phyloP scores from a whole-genome alignment of 2,797 vertebrate genomes.

The Sparidentex hasta region DNA sequence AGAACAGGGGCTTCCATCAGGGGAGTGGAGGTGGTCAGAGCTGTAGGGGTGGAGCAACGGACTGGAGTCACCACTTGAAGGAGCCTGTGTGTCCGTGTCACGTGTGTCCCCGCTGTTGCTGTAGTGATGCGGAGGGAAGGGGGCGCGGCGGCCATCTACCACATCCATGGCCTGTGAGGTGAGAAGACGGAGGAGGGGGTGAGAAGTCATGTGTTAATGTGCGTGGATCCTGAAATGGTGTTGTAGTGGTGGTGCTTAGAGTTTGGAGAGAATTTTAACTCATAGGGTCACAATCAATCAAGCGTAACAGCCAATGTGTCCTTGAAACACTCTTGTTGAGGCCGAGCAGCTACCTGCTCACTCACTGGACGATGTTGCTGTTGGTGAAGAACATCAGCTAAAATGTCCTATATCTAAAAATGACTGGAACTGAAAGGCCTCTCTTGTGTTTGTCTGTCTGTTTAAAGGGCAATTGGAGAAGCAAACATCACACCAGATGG shows the following conservation, averaged over 20 bases:
- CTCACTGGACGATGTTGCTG: not conserved
- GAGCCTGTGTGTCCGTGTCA: slow-evolving; percentile 94
- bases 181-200: slow-evolving; percentile 43
- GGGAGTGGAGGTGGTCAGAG: slow-evolving; percentile 90
- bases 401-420: slow-evolving; percentile 18
- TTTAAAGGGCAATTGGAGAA: slow-evolving; percentile 53
- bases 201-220: not conserved
- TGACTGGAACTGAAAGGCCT: slow-evolving; percentile 17
- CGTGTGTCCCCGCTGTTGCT: slow-evolving; percentile 88
- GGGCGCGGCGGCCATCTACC: slow-evolving; percentile 93
- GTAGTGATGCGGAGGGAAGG: slow-evolving; percentile 90
- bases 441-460: slow-evolving; percentile 32
- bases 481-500: slow-evolving; percentile 56
- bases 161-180: slow-evolving; percentile 90
- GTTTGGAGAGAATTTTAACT: slow-evolving; percentile 1
- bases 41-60: slow-evolving; percentile 89
- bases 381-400: slow-evolving; percentile 6
- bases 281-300: slow-evolving; percentile 7
- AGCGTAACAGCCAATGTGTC: not conserved
- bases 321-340: slow-evolving; percentile 2
- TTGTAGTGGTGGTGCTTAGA: not conserved
- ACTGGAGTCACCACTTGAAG: slow-evolving; percentile 93
- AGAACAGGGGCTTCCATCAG: slow-evolving; percentile 93
- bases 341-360: not conserved
- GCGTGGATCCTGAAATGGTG: not conserved